Base-by-base conservation (phyloP, 2,888 invertebrate genomes). In the Prosopocoilus inquinatus region DNA sequence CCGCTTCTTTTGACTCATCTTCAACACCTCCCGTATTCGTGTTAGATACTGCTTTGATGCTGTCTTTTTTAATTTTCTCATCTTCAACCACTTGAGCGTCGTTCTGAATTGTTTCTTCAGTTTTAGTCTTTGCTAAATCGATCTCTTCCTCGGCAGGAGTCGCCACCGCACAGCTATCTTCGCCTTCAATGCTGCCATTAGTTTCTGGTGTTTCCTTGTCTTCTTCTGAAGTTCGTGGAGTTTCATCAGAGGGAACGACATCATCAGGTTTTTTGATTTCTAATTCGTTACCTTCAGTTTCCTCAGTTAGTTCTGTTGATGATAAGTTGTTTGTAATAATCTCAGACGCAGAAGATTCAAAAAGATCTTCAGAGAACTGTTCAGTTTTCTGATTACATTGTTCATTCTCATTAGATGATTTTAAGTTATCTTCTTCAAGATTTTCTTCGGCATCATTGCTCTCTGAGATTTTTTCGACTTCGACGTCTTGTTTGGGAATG, bases 181-280 rank as follows among this genome's bases (percentile, higher is more conserved):
- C 16, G 13, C 13, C 13, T 39, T 39, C 39, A 1, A 15, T 9
- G 15, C 20, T 28, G 3, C 15, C n/a, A 20, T 53, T n/a, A 2
- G 33, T 53, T 33, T 53, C 47, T 33, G 47, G 9, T 35, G 39
- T 47, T n/a, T 53, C 7, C 9, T 34, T 13, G n/a, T 35, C 7
- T 15, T 2, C 35, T 35, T 36, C n/a, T 35, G 16, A 28, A 15
- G 12, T 43, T 43, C 2, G 43, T 43, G 12, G 12, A n/a, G 5
- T 43, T 43, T 13, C 43, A 11, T 2, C 12, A 43, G 43, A 3
- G 1, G 15, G 3, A 12, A 13, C n/a, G n/a, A n/a, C 11, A 38
- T 11, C 11, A 20, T 43, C 28, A 20, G n/a, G 28, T 11, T 43
- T 2, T n/a, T 11, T 13, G 2, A 12, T 43, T 43, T 43, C 43